These are phyloP conservation scores for Plodia interpunctella DNA, from an alignment of 1,140 invertebrate genomes.

Conservation along the genomic window DNA sequence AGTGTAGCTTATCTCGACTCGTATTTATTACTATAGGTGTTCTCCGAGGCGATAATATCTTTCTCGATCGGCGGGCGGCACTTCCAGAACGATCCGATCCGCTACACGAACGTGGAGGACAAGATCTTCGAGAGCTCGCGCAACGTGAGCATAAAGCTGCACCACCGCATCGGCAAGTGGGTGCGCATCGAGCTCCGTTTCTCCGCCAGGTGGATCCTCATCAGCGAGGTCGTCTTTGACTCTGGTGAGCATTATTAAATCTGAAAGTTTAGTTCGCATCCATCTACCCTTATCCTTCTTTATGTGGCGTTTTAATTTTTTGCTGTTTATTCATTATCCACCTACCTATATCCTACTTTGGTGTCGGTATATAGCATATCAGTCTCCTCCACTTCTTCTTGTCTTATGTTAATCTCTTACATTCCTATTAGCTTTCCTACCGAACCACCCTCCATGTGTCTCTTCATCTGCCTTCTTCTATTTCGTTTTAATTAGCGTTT, in stretches of 20 bases:
- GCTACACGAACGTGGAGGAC: conserved; percentile 87
- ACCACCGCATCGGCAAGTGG: conserved; percentile 89
- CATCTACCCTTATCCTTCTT: no score
- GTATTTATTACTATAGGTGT: conserved; percentile 77
- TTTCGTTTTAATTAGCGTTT: no score
- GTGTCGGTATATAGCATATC: no score
- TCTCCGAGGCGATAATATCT: conserved; percentile 85
- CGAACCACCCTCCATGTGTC: no score
- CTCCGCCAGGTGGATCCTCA: conserved; percentile 91
- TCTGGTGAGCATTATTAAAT: conserved; percentile 87
- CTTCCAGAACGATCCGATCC: conserved; percentile 86
- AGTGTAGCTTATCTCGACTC: background rate
- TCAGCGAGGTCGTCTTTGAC: conserved; percentile 91
- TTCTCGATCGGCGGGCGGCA: conserved; percentile 90
- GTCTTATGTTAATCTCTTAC: no score
- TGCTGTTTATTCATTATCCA: no score
- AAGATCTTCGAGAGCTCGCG: conserved; percentile 88
- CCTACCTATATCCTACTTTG: no score
- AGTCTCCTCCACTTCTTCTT: no score
- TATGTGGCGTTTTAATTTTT: no score
- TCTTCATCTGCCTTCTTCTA: no score
- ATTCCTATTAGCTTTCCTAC: no score
- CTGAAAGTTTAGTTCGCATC: no score
- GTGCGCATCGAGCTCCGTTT: conserved; percentile 90
- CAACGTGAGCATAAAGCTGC: conserved; percentile 90